Evolutionary conservation across 2,888 invertebrate genomes (phyloP).

Genomic region (Cantharis lateralis): DNA sequence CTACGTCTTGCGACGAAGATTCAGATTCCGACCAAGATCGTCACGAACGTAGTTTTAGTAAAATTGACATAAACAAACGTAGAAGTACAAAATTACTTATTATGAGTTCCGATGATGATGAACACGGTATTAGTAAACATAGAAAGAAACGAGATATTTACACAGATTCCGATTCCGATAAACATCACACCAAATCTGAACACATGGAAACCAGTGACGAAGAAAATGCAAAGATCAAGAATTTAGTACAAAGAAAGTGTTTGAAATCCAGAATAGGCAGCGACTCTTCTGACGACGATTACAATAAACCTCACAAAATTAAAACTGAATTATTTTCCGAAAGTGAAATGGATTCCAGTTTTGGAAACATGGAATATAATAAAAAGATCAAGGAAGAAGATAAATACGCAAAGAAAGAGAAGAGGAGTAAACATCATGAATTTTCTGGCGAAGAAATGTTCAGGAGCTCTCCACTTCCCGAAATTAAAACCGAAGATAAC

Average conservation of each 20-base stretch:
- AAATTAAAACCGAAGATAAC: slow-evolving; percentile 52
- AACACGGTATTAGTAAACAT: slow-evolving; percentile 37
- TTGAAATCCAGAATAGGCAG: slow-evolving; percentile 76
- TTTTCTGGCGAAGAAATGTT: slow-evolving; percentile 41
- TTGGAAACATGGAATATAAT: slow-evolving; percentile 46
- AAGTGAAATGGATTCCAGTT: slow-evolving; percentile 60
- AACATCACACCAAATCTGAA: slow-evolving; percentile 55
- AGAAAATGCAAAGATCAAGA: slow-evolving; percentile 57
- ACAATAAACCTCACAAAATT: slow-evolving; percentile 60
- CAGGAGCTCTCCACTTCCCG: slow-evolving; percentile 39
- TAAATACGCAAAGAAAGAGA: slow-evolving; percentile 50
- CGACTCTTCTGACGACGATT: slow-evolving; percentile 77
- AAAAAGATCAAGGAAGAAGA: slow-evolving; percentile 49
- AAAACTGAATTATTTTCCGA: slow-evolving; percentile 68
- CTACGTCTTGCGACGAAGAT: slow-evolving; percentile 87
- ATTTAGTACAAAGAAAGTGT: slow-evolving; percentile 65
- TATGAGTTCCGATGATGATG: slow-evolving; percentile 53
- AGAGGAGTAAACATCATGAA: slow-evolving; percentile 48
- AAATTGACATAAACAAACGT: slow-evolving; percentile 41
- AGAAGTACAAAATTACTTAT: slow-evolving; percentile 50
- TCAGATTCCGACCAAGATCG: slow-evolving; percentile 66
- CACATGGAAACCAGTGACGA: slow-evolving; percentile 53
- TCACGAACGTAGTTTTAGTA: slow-evolving; percentile 39
- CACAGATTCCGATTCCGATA: slow-evolving; percentile 62
- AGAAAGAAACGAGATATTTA: slow-evolving; percentile 57